These are phyloP conservation scores for Drosophila quadrilineata DNA, from an alignment of 1,140 invertebrate species.

Conservation along the genomic window DNA sequence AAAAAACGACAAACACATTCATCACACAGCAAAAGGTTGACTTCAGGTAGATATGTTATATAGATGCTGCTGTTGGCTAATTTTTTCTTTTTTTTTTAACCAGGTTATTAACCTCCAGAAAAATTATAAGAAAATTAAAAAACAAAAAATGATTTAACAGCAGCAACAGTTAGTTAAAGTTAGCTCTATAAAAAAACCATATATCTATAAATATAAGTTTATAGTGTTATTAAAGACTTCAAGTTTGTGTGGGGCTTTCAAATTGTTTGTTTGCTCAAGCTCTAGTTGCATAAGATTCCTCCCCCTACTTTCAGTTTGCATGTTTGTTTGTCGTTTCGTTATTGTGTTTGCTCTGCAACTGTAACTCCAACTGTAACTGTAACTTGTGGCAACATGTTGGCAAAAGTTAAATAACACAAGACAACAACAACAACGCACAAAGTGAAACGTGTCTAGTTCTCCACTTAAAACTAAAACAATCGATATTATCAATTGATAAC, in stretches of 20 bases:
- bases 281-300: too few relatives aligned
- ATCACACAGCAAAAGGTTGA: slow-evolving; percentile 20
- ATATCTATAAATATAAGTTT: slow-evolving; percentile 12
- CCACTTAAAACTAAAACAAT: slow-evolving; percentile 10
- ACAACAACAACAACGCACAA: neutral
- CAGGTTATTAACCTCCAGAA: slow-evolving; percentile 38
- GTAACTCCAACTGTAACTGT: too few relatives aligned
- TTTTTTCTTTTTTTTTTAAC: too few relatives aligned
- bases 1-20: slow-evolving; percentile 18
- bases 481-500: slow-evolving; percentile 31
- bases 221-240: too few relatives aligned
- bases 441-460: neutral
- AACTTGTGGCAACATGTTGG: slow-evolving; percentile 36
- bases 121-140: too few relatives aligned
- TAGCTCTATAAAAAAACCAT: slow-evolving; percentile 11
- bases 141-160: slow-evolving; percentile 3
- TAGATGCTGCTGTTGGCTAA: slow-evolving; percentile 3
- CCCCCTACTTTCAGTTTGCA: too few relatives aligned
- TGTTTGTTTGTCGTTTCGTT: slow-evolving; percentile 22
- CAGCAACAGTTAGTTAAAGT: slow-evolving; percentile 8
- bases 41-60: slow-evolving; percentile 41
- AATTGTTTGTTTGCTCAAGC: too few relatives aligned
- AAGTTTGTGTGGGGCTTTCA: too few relatives aligned
- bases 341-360: slow-evolving; percentile 8
- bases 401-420: slow-evolving; percentile 2